Evolutionary conservation across 2,888 invertebrate species (phyloP), one percentile per base, ranked within the genome.

Genomic region (Xanthia togata): DNA sequence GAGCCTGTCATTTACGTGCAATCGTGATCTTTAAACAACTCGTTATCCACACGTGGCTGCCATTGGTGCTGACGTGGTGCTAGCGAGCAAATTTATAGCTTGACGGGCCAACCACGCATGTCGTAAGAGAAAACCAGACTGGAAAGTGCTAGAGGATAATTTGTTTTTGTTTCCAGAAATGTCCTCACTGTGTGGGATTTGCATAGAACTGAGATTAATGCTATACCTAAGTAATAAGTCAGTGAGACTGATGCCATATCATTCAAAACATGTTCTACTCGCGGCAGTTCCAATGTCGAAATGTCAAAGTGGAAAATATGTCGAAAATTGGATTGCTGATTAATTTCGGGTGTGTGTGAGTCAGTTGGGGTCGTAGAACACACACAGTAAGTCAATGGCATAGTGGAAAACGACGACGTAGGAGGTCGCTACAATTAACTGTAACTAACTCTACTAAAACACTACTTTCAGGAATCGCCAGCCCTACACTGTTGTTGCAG

Each of bases 401-500:
- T n/a, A 14, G n/a, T 38, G 38, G 50, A 47, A 53, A 44, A 35
- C 17, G 26, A 31, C 53, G 20, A 11, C 70, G 55, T 70, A 44
- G 65, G 59, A 71, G 41, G 60, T 79, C 65, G 55, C 41, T 20
- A 41, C 55, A 65, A 74, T 81, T 81, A 79, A 67, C 74, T 73
- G 59, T 65, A 81, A 69, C 67, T 60, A 70, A 69, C 67, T 47
- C 55, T 62, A 55, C 73, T 35, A 50, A 70, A 82, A 50, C 60
- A 59, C 44, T 44, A 31, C 26, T 62, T 84, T 67, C 35, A 75
- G 44, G 76, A 63, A 71, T 71, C 77, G 85, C 81, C 93, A 95
- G 79, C 95, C 95, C 95, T 95, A 89, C 62, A 72, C 75, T 85
- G 85, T 88, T 87, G 93, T 88, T 88, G 93, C 94, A 94, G 94